Evolutionary conservation across 2,113 vertebrate species (phyloP).

Genomic region (Corythornis madagascariensis): DNA sequence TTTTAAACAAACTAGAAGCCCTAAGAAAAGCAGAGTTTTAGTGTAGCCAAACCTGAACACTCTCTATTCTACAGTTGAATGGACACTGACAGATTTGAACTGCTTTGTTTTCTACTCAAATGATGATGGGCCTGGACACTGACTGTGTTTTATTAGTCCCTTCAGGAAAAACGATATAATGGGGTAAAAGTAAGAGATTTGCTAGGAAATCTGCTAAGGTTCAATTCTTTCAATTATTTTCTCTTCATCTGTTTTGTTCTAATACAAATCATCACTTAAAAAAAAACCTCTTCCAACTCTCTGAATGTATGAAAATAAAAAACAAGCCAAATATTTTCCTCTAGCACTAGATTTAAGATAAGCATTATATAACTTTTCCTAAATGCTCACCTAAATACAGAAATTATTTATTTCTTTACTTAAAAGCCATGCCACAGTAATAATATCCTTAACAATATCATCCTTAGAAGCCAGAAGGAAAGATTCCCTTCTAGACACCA

Average conservation of each 20-base stretch:
- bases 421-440: background rate
- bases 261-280: background rate
- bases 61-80: background rate
- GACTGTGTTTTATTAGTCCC: background rate
- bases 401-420: background rate
- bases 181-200: background rate
- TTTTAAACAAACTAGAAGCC: background rate
- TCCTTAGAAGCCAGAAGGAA: background rate
- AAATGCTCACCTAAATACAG: background rate
- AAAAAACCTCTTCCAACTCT: background rate
- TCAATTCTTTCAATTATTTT: background rate
- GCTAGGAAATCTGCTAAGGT: background rate
- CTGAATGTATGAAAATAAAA: background rate
- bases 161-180: background rate
- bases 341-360: background rate
- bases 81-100: background rate
- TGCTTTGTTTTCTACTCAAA: background rate
- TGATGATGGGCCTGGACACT: background rate
- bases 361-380: background rate
- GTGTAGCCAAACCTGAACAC: background rate
- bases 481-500: background rate
- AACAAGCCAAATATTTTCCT: background rate
- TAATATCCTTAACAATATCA: background rate
- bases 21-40: background rate
- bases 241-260: background rate